Conservation (phyloP, 30 jellyfish, hydroid and myxozoan species). For the Turritopsis dohrnii region DNA sequence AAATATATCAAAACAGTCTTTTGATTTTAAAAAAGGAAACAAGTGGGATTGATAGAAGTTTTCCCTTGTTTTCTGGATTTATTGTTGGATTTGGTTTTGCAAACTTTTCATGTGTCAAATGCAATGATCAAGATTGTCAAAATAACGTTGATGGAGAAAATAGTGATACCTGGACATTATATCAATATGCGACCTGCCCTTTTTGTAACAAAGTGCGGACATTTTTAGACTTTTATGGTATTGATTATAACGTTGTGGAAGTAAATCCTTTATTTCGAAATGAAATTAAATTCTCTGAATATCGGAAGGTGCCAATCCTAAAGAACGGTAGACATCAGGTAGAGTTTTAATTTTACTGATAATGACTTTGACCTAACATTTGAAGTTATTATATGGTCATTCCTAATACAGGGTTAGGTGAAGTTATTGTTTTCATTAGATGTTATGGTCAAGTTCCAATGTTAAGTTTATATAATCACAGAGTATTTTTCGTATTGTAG, state of each 20-base stretch:
- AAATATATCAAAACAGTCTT: not conserved
- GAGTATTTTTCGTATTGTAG: no score
- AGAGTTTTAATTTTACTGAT: no score
- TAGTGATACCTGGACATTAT: slow-evolving; percentile 28
- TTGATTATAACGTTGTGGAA: slow-evolving; percentile 81
- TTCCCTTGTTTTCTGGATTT: slow-evolving; percentile 7
- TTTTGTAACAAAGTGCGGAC: slow-evolving; percentile 95
- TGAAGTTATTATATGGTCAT: no score
- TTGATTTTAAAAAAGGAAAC: not conserved
- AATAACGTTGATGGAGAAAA: not conserved
- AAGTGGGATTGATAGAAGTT: not conserved
- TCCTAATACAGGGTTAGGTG: no score
- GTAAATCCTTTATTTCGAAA: slow-evolving; percentile 73
- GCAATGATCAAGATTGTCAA: not conserved
- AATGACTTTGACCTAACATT: no score
- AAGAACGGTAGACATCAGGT: slow-evolving; percentile 51
- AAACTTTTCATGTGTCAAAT: not conserved
- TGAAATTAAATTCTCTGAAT: slow-evolving; percentile 81
- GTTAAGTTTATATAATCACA: no score
- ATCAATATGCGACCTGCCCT: slow-evolving; percentile 93
- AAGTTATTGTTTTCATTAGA: no score
- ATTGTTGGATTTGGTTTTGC: slow-evolving; percentile 6
- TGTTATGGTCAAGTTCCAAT: no score
- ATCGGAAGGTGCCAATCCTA: slow-evolving; percentile 84
- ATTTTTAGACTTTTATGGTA: slow-evolving; percentile 83